These are phyloP conservation scores for Mungos mungo DNA, from an alignment of 2,113 vertebrate genomes.

Conservation along the genomic window DNA sequence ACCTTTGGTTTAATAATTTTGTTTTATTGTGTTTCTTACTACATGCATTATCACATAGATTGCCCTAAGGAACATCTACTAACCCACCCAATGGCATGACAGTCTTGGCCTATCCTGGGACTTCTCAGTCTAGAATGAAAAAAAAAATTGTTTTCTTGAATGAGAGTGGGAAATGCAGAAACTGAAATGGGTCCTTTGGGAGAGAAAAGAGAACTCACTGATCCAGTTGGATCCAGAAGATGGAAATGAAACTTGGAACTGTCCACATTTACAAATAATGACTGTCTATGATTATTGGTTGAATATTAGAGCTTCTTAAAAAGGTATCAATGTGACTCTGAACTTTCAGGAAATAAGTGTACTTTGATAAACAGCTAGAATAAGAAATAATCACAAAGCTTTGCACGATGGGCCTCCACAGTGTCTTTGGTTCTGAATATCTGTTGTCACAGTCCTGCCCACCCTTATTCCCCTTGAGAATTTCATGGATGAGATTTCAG, in stretches of 20 bases:
- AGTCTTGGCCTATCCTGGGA: accelerated
- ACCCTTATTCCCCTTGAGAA: not conserved
- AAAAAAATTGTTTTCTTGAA: not conserved
- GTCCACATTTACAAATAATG: not conserved
- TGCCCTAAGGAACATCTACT: not conserved
- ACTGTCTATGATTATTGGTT: not conserved
- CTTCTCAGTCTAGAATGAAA: not conserved
- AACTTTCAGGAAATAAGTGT: not conserved
- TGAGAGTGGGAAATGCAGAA: not conserved
- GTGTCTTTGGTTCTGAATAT: not conserved
- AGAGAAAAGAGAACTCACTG: not conserved
- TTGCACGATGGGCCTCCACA: not conserved
- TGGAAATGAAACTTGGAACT: not conserved
- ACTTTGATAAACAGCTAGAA: not conserved
- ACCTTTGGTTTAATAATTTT: not conserved
- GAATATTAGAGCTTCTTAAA: not conserved
- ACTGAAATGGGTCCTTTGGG: not conserved
- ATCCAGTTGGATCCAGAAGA: not conserved
- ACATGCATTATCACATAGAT: not conserved
- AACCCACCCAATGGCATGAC: accelerated
- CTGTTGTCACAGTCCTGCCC: not conserved
- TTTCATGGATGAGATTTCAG: not conserved
- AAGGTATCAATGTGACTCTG: not conserved
- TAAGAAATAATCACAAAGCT: not conserved
- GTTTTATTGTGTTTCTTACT: not conserved